Percentiles rank a stretch among this genome's conserved stretches.
Evolutionary conservation across 2,888 invertebrate genomes (phyloP).

Genomic region (Trilocha varians): DNA sequence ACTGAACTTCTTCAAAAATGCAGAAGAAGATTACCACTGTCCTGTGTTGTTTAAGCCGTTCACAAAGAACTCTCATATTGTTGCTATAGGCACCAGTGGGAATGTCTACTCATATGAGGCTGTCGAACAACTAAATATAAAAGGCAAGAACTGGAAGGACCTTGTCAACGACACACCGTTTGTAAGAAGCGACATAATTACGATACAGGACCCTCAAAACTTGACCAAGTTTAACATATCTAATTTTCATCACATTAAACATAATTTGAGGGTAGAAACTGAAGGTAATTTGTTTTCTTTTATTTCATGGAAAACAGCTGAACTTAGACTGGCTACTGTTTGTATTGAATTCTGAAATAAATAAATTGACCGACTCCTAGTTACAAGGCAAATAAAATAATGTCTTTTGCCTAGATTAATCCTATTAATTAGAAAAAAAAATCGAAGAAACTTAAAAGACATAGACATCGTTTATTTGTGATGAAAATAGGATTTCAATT

Average conservation of each 20-base stretch:
- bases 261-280: constrained; percentile 89
- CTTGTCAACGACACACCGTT: constrained; percentile 92
- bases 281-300: constrained; percentile 73
- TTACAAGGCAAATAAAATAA: no score
- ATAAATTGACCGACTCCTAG: no score
- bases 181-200: constrained; percentile 89
- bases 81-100: constrained; percentile 90
- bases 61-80: constrained; percentile 94
- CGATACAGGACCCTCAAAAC: constrained; percentile 91
- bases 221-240: constrained; percentile 96
- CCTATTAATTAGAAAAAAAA: no score
- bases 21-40: constrained; percentile 88
- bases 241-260: constrained; percentile 93
- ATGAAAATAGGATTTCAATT: no score
- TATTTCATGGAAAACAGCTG: no score
- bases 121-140: constrained; percentile 95
- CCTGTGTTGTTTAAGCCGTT: constrained; percentile 95
- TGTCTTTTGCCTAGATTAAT: no score
- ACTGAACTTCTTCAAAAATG: constrained; percentile 90
- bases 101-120: constrained; percentile 98
- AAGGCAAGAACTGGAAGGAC: constrained; percentile 95
- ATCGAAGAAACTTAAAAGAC: no score
- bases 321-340: no score
- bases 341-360: no score
- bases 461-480: no score